A percentile compares a stretch with the other conserved stretches of the same genome.
Conservation (phyloP, 2,113 vertebrate genomes). For the Geococcyx californianus region DNA sequence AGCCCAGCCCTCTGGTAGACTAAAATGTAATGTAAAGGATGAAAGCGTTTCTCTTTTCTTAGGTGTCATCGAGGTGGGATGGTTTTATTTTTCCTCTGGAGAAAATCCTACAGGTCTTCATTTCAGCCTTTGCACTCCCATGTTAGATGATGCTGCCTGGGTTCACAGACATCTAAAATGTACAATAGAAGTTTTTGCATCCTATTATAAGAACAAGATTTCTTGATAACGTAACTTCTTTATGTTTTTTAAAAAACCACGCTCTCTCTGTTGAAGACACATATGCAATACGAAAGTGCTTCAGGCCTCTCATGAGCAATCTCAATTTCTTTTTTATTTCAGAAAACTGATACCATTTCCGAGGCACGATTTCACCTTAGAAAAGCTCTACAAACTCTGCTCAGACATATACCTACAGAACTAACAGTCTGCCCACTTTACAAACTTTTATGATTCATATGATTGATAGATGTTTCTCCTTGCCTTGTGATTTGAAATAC, state of each 20-base stretch:
- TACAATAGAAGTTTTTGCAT: background rate
- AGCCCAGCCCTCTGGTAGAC: too few relatives aligned
- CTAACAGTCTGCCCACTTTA: background rate
- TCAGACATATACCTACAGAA: background rate
- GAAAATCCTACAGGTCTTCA: background rate
- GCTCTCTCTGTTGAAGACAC: background rate
- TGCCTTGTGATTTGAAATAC: background rate
- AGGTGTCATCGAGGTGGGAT: background rate
- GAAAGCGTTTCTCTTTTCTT: background rate
- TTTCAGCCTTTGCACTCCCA: background rate
- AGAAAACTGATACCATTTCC: background rate
- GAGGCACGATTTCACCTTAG: background rate
- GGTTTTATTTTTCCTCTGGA: background rate
- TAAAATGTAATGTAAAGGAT: background rate
- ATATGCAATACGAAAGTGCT: background rate
- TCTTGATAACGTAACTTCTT: background rate
- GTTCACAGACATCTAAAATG: background rate
- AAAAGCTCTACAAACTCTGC: background rate
- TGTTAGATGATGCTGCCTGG: background rate
- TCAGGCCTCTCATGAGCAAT: background rate
- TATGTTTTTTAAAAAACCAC: background rate
- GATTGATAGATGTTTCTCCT: background rate
- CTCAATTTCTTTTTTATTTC: background rate
- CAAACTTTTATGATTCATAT: background rate
- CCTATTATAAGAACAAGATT: background rate